These are phyloP conservation scores for Acipenser ruthenus DNA, from an alignment of 2,797 vertebrate genomes.

Conservation along the genomic window DNA sequence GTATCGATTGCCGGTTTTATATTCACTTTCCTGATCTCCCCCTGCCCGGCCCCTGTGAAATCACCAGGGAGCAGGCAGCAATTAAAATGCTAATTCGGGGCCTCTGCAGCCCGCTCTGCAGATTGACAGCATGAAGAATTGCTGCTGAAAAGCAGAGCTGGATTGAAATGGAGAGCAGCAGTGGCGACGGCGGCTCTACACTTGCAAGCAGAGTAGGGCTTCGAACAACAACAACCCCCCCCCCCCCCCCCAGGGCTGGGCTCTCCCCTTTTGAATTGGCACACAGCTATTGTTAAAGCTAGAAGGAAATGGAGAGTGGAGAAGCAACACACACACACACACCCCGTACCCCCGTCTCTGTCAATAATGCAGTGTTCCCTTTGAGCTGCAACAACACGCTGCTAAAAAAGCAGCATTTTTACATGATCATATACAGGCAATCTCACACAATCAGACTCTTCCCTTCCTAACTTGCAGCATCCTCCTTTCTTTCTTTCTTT, in stretches of 20 bases:
- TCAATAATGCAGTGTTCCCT: not conserved
- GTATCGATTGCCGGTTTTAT: slow-evolving; percentile 15
- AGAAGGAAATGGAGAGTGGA: no score
- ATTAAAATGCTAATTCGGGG: slow-evolving; percentile 85
- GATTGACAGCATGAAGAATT: slow-evolving; percentile 80
- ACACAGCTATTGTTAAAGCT: no score
- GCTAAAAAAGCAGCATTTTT: no score
- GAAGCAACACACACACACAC: not conserved
- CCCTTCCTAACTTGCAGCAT: no score
- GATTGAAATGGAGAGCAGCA: slow-evolving; percentile 71
- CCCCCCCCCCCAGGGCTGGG: not conserved
- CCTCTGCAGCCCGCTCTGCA: slow-evolving; percentile 72
- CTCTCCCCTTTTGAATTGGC: not conserved
- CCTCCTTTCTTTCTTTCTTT: no score
- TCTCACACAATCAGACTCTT: no score
- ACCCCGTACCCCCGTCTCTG: not conserved
- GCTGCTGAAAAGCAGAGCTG: slow-evolving; percentile 75
- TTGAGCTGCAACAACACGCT: not conserved
- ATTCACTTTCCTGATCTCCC: slow-evolving; percentile 17
- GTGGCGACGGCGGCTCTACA: not conserved
- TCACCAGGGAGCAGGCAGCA: slow-evolving; percentile 78
- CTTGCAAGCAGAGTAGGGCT: not conserved
- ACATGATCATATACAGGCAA: no score
- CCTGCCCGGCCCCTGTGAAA: slow-evolving; percentile 50
- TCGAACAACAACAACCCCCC: not conserved